Evolutionary conservation across 2,113 vertebrate species (phyloP), one percentile per base, ranked within the genome.

Genomic region (Otocyon megalotis): DNA sequence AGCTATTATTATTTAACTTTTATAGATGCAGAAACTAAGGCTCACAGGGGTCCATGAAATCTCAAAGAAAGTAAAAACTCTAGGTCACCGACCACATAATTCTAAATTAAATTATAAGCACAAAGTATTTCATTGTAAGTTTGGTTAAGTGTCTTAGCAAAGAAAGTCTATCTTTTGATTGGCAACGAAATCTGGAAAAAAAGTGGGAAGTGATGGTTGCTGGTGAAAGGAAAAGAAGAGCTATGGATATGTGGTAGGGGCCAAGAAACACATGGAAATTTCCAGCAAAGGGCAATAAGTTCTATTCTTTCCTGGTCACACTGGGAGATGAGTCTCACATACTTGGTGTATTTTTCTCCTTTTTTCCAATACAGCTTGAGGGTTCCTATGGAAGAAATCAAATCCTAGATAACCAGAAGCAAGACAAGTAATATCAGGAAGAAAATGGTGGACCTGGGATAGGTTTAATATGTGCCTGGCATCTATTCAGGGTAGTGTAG

Each of bases 1-100:
- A 94, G 37, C 26, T 88, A 53, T 71, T 71, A 83, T 53, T 80
- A 69, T 56, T 92, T 93, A 83, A 26, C n/a, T 89, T 96, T 58
- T 86, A 32, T n/a, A 43, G 76, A 60, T 88, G 32, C 13, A 93
- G 67, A 5, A 58, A 83, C 8, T 56, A 13, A 93, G 12, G 15
- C 19, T 80, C 56, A 53, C 19, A 76, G 16, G 24, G 19, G 56
- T 0, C 65, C 90, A 60, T 63, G 54, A 84, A 62, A 67, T 94
- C 13, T 48, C 19, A 90, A 93, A 56, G 22, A 48, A 93, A 84
- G 82, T 58, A 65, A 35, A 30, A 92, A 35, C 30, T 90, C 14
- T 65, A 63, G n/a, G 5, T 35, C 88, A 88, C 88, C 50, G 14
- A 95, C 22, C 65, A 4, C 5, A 79, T 89, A 30, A 84, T 54